Conservation (phyloP, 2,113 vertebrate species). For the Dipodomys spectabilis region DNA sequence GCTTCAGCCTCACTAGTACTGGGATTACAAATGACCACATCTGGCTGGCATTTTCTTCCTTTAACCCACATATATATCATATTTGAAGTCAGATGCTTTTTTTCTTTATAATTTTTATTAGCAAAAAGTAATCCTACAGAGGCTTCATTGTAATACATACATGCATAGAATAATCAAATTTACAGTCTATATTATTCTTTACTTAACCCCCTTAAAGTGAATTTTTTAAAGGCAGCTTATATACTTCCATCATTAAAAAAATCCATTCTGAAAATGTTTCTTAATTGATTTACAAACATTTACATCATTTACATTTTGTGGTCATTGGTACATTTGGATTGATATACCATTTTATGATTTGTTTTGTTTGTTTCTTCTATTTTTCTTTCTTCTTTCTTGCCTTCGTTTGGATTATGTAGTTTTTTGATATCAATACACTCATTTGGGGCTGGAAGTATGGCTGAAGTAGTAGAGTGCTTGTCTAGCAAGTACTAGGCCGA, state of each 20-base stretch:
- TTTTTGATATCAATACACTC: too few species aligned
- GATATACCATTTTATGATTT: slow-evolving; percentile 17
- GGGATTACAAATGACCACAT: neutral
- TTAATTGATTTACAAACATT: neutral
- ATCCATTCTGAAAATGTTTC: slow-evolving; percentile 13
- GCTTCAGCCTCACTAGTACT: neutral
- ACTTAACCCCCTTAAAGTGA: neutral
- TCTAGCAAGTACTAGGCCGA: too few species aligned
- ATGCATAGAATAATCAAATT: too few species aligned
- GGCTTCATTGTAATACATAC: too few species aligned
- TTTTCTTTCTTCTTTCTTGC: neutral
- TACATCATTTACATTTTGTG: slow-evolving; percentile 31
- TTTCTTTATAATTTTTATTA: too few species aligned
- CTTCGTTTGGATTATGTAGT: neutral
- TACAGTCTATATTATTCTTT: too few species aligned
- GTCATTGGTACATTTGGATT: neutral
- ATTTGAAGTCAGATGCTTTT: neutral
- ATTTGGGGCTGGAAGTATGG: too few species aligned
- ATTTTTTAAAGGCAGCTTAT: slow-evolving; percentile 9
- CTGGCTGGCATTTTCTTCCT: slow-evolving; percentile 32
- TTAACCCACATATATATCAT: slow-evolving; percentile 11
- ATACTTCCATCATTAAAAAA: slow-evolving; percentile 27
- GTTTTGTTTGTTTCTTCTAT: slow-evolving; percentile 3
- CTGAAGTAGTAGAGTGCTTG: too few species aligned
- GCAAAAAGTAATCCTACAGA: too few species aligned